Conservation (phyloP, 1,140 invertebrate species). For the Magallana ariakensis region DNA sequence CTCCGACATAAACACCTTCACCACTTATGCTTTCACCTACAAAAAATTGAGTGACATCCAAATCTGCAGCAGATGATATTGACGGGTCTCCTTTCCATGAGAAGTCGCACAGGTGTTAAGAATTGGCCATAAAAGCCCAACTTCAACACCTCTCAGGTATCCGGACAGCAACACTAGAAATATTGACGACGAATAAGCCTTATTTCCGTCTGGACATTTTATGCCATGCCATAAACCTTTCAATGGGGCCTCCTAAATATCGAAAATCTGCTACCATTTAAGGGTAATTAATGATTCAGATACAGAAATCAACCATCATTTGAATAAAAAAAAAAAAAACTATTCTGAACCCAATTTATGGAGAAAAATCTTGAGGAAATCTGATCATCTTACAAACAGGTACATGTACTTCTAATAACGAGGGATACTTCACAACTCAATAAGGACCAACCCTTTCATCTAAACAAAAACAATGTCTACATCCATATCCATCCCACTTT, state of each 20-base stretch:
- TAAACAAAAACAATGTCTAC: too few species aligned
- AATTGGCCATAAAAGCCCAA: not conserved
- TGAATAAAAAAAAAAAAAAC: too few species aligned
- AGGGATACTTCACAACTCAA: too few species aligned
- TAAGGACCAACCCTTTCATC: too few species aligned
- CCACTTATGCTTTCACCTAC: slow-evolving; percentile 1
- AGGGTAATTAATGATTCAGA: not conserved
- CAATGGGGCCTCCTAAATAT: not conserved
- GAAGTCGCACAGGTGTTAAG: slow-evolving; percentile 22
- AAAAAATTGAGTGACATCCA: slow-evolving; percentile 6
- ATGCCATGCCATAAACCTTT: slow-evolving; percentile 30
- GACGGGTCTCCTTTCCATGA: not conserved
- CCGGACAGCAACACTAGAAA: not conserved
- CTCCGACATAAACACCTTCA: not conserved
- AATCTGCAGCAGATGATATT: slow-evolving; percentile 22
- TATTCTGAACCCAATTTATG: too few species aligned
- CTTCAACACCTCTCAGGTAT: slow-evolving; percentile 1
- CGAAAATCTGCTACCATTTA: not conserved
- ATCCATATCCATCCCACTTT: too few species aligned
- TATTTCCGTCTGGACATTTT: slow-evolving; percentile 21
- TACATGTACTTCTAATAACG: too few species aligned
- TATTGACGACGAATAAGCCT: slow-evolving; percentile 12
- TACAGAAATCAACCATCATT: too few species aligned
- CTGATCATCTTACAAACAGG: too few species aligned
- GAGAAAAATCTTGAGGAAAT: too few species aligned